Base-by-base conservation (phyloP, 2,113 vertebrate species). In the Heptranchias perlo region DNA sequence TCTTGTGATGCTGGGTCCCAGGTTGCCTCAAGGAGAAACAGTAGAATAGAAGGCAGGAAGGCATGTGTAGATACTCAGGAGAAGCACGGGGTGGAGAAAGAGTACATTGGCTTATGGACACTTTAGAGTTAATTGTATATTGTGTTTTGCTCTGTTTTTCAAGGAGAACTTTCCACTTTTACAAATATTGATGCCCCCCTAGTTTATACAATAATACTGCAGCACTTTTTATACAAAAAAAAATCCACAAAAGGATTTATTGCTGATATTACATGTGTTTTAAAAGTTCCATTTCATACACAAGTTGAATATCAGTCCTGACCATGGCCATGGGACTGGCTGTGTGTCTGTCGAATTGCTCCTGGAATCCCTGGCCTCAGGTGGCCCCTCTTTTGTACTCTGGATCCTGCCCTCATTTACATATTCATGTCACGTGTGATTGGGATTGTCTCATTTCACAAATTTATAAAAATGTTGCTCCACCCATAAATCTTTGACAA, bases 211-310 rank as follows among this genome's bases (percentile, higher is more conserved):
- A 18, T 13, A 91, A 54, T 35, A 61, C 6, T 89, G 76, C 35
- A 91, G 87, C 28, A 61, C 87, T 91, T 91, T n/a, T n/a, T n/a
- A n/a, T n/a, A n/a, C n/a, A 18, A n/a, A 58, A 58, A 91, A 61
- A 58, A 61, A 61, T 54, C 52, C 54, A n/a, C 28, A n/a, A 91
- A 54, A 91, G 31, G 11, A 91, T 91, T 91, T 91, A 91, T 61
- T 91, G 35, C 44, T 89, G n/a, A 78, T 39, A 78, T 78, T 39
- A n/a, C 31, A 76, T n/a, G 35, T 35, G 47, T 49, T 49, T 87
- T 87, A 4, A 52, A 87, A 28, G 23, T 87, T 87, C 47, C 52
- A 91, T 61, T 91, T 35, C 28, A 61, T 91, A 28, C 52, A 49
- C 3, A 52, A 44, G 49, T 52, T 89, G 47, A 89, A 31, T 2